Conservation (phyloP, 2,888 invertebrate genomes). For the Xanthorhoe spadicearia region DNA sequence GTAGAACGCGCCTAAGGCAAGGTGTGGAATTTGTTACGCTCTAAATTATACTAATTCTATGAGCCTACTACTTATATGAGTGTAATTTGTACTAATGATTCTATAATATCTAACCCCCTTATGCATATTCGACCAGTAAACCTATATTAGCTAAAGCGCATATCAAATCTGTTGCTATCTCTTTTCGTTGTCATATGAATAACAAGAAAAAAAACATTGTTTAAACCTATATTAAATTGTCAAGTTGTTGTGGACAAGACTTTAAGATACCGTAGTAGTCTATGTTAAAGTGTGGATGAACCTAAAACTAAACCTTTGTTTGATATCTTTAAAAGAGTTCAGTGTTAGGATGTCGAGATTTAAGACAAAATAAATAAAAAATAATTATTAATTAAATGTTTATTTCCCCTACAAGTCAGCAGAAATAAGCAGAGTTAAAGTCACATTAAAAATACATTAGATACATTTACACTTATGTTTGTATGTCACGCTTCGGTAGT, state of each 20-base stretch:
- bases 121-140: no score
- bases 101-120: neutral
- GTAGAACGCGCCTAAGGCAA: conserved; percentile 9
- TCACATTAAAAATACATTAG: no score
- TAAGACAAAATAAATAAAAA: neutral
- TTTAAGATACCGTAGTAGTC: no score
- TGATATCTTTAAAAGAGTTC: neutral
- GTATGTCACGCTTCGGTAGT: neutral
- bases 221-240: no score
- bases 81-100: neutral
- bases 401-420: neutral
- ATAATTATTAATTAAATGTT: neutral
- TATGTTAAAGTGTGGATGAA: neutral
- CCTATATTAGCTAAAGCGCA: no score
- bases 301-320: neutral
- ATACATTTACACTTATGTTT: no score
- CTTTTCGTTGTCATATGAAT: no score
- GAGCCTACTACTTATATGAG: neutral
- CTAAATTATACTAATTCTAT: neutral
- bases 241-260: no score
- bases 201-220: no score
- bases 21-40: conserved; percentile 4
- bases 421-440: neutral
- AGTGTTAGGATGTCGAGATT: no score
- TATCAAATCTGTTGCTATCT: no score